Evolutionary conservation across 2,797 vertebrate genomes (phyloP).

Genomic region (Phoxinus dragarum): DNA sequence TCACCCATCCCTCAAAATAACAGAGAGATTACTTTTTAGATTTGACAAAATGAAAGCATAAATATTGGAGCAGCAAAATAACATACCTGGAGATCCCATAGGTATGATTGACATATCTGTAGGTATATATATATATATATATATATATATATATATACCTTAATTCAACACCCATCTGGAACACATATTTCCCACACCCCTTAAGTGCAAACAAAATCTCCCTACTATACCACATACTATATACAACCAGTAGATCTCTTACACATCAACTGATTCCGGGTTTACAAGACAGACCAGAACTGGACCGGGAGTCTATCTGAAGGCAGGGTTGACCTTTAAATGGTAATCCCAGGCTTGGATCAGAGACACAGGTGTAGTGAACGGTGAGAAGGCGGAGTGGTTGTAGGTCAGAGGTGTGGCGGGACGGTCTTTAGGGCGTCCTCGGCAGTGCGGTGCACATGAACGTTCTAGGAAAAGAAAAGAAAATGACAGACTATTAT

Average conservation of each 20-base stretch:
- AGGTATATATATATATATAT: neutral
- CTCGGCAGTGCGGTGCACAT: slow-evolving; percentile 81
- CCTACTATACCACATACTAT: neutral
- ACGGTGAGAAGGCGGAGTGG: neutral
- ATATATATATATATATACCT: neutral
- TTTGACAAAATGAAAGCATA: slow-evolving; percentile 39
- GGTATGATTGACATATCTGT: slow-evolving; percentile 2
- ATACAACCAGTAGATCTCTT: neutral
- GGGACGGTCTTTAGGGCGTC: slow-evolving; percentile 89
- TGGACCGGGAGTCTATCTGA: slow-evolving; percentile 2
- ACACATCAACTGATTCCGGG: neutral
- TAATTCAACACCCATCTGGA: neutral
- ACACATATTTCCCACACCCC: neutral
- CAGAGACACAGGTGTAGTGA: slow-evolving; percentile 2
- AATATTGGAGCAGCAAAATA: slow-evolving; percentile 32
- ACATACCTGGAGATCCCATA: slow-evolving; percentile 26
- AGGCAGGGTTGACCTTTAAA: neutral
- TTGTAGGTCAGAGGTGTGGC: slow-evolving; percentile 79
- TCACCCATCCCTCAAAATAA: slow-evolving; percentile 61
- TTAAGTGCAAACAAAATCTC: neutral
- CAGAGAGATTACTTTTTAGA: slow-evolving; percentile 55
- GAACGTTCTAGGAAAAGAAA: slow-evolving; percentile 80
- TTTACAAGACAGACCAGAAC: neutral
- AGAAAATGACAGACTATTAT: slow-evolving; percentile 46
- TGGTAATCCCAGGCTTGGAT: neutral